phyloP scores from a whole-genome alignment of 2,113 vertebrate species.

The Dasyprocta punctata region DNA sequence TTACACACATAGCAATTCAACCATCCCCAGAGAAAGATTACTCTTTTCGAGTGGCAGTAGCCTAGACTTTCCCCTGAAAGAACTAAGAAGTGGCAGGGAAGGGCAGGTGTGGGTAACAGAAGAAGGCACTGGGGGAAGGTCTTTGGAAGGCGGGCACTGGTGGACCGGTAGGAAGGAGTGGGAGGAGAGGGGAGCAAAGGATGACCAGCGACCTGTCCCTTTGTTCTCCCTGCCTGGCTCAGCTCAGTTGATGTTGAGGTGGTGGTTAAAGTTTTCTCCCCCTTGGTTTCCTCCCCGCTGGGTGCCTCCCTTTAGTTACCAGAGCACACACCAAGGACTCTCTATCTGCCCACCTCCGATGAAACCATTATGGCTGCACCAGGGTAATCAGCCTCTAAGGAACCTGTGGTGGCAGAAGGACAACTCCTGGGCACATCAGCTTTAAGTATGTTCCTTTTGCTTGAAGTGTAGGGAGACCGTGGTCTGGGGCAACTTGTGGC shows the following conservation, averaged over 20 bases:
- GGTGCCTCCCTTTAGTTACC: background rate
- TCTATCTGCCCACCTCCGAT: background rate
- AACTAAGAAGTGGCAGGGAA: background rate
- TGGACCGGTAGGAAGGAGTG: background rate
- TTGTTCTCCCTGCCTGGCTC: background rate
- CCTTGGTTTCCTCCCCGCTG: background rate
- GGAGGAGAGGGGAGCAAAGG: background rate
- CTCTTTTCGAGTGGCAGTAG: background rate
- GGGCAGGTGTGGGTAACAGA: no score
- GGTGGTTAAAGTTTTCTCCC: background rate
- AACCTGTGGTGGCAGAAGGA: background rate
- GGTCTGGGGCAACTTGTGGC: no score
- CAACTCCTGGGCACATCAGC: background rate
- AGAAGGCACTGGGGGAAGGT: background rate
- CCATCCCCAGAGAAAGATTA: background rate
- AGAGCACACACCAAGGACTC: background rate
- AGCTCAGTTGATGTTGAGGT: background rate
- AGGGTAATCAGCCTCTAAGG: no score
- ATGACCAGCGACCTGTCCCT: background rate
- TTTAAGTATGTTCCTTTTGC: background rate
- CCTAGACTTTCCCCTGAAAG: background rate
- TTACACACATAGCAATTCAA: background rate
- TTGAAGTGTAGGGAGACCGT: background rate
- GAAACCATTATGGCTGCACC: background rate
- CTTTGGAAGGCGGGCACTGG: accelerated